Base-by-base conservation (phyloP, 1,140 invertebrate genomes). In the Drosophila subobscura region DNA sequence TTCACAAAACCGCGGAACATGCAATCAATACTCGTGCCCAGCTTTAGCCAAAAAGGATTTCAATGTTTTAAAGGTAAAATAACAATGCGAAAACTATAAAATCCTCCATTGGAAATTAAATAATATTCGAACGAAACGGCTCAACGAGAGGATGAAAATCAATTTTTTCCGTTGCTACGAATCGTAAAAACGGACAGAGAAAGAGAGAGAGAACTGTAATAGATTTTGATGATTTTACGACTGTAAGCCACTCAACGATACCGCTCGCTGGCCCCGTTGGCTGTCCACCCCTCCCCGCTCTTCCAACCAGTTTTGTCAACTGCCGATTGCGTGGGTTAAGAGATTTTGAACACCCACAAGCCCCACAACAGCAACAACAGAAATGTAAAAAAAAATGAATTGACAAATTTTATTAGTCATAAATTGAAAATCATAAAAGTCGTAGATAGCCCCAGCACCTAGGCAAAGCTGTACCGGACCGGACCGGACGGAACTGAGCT, bases 351-450 rank as follows among this genome's bases (percentile, higher is more conserved):
- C 77, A 63, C 80, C 81, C 81, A 85, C 80, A 85, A 61, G 45
- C 16, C 45, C 6, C 4, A n/a, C 3, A 47, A 16, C 40, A 56
- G 33, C 40, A 23, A 40, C 8, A 42, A 10, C 8, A 54, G 40
- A 1, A 37, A 8, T 12, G 1, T 20, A 5, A 71, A 56, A 50
- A 73, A 72, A 74, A 56, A 20, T 20, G 16, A 52, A 65, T 80
- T 64, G 68, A 86, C 81, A 71, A 85, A 81, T 85, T 85, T 85
- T 85, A 85, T 85, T 86, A 81, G 73, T 86, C 81, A 85, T 85
- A 85, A 85, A 85, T 85, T 86, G 68, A 57, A 72, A 67, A 66
- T 63, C 79, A 83, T 78, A 78, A 83, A 83, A 75, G 52, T 59
- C 60, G 59, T 64, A 63, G 53, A 33, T 44, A 83, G 76, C 75